A percentile compares a stretch with the other conserved stretches of the same genome.
These are phyloP conservation scores for Achlya flavicornis DNA, from an alignment of 2,888 invertebrate species.

Conservation along the genomic window DNA sequence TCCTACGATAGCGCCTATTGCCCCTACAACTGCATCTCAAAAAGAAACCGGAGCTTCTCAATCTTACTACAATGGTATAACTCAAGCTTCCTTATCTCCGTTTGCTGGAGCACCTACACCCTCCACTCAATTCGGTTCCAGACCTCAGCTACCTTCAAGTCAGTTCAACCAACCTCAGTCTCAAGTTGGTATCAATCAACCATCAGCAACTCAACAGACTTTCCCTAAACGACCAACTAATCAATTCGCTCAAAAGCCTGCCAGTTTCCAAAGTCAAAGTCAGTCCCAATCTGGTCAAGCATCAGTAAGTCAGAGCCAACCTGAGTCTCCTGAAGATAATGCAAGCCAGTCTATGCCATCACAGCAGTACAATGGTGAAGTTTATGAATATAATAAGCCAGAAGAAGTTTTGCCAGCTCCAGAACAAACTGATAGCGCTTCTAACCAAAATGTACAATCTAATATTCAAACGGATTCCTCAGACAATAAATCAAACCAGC, in stretches of 20 bases:
- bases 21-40: constrained; percentile 28
- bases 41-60: constrained; percentile 21
- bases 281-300: constrained; percentile 14
- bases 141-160: constrained; percentile 16
- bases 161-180: constrained; percentile 14
- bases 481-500: constrained; percentile 16
- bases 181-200: constrained; percentile 1
- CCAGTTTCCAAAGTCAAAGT: constrained; percentile 15
- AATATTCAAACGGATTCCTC: constrained; percentile 18
- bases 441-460: constrained; percentile 22
- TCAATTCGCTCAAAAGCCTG: constrained; percentile 9
- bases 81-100: constrained; percentile 59
- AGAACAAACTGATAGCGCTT: constrained; percentile 16
- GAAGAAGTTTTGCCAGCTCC: constrained; percentile 35
- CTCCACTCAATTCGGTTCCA: constrained; percentile 24
- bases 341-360: constrained; percentile 24
- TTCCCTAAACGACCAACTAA: not conserved
- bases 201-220: constrained; percentile 8
- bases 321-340: constrained; percentile 19
- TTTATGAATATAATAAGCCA: constrained; percentile 59
- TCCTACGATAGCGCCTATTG: constrained; percentile 29
- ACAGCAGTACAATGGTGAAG: constrained; percentile 49
- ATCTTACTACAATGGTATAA: constrained; percentile 46
- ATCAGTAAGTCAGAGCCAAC: constrained; percentile 21
- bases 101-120: constrained; percentile 48